Percentiles rank a stretch among this genome's conserved stretches.
phyloP scores from a whole-genome alignment of 92 coral and sea anemone genomes.

The Heliopora coerulea region DNA sequence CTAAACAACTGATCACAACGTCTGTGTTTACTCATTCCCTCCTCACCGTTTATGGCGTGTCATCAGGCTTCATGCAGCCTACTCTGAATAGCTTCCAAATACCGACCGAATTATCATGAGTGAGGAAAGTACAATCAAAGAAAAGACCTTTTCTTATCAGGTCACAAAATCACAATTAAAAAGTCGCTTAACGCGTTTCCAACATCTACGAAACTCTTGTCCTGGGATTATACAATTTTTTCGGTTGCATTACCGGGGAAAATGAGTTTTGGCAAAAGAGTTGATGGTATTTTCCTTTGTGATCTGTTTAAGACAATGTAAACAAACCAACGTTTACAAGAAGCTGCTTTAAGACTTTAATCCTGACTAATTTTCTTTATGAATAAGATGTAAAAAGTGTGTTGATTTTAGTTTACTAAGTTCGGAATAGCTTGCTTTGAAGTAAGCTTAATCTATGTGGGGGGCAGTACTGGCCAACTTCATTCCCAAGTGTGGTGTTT shows the following conservation, averaged over 20 bases:
- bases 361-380: slow-evolving; percentile 43
- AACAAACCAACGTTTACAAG: slow-evolving; percentile 45
- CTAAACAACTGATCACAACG: slow-evolving; percentile 13
- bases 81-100: not conserved
- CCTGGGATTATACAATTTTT: too few species aligned
- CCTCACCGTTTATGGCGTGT: slow-evolving; percentile 1
- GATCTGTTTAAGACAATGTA: slow-evolving; percentile 43
- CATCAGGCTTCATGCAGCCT: not conserved
- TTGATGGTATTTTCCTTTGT: slow-evolving; percentile 39
- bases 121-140: not conserved
- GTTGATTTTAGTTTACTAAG: slow-evolving; percentile 22
- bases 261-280: slow-evolving; percentile 11
- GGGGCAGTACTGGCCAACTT: slow-evolving; percentile 28
- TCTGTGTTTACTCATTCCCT: slow-evolving; percentile 46
- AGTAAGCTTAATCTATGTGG: slow-evolving; percentile 41
- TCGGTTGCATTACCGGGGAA: too few species aligned
- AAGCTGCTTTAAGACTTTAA: slow-evolving; percentile 45
- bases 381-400: slow-evolving; percentile 40
- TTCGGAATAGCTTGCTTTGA: slow-evolving; percentile 39
- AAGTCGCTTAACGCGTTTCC: too few species aligned
- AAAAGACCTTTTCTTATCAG: not conserved
- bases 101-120: not conserved
- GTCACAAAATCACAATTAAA: too few species aligned
- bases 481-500: slow-evolving; percentile 24
- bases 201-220: too few species aligned